Evolutionary conservation across 2,888 invertebrate species (phyloP).

Genomic region (Gymnocheta viridis): DNA sequence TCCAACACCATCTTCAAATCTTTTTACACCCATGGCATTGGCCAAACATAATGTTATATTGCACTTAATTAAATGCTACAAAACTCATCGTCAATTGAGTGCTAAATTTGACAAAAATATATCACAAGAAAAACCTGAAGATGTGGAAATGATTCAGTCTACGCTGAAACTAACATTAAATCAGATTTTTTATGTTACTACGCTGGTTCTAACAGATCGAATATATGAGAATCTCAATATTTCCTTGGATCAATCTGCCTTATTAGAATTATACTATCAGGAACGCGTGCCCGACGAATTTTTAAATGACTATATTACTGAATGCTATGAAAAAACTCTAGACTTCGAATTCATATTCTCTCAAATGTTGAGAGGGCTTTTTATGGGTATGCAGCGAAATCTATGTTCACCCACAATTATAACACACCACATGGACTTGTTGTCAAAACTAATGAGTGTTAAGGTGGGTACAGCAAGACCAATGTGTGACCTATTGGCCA

Average conservation of each 20-base stretch:
- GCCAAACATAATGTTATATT: constrained; percentile 78
- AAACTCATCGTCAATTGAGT: constrained; percentile 73
- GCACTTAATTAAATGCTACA: constrained; percentile 79
- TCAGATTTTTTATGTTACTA: constrained; percentile 75
- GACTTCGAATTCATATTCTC: constrained; percentile 79
- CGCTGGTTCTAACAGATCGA: constrained; percentile 77
- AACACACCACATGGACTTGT: constrained; percentile 87
- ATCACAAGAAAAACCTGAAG: constrained; percentile 52
- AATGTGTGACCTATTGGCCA: constrained; percentile 86
- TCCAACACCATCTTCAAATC: constrained; percentile 71
- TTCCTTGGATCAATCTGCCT: constrained; percentile 82
- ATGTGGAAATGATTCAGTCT: constrained; percentile 59
- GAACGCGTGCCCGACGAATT: constrained; percentile 86
- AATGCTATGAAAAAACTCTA: constrained; percentile 82
- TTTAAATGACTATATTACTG: constrained; percentile 84
- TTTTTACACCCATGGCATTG: constrained; percentile 70
- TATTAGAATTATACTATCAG: constrained; percentile 85
- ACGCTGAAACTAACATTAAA: constrained; percentile 70
- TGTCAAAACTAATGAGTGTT: constrained; percentile 91
- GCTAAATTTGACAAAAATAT: constrained; percentile 57
- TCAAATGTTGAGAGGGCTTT: constrained; percentile 79
- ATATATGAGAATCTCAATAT: constrained; percentile 77
- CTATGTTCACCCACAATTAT: constrained; percentile 79
- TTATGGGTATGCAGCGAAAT: constrained; percentile 81
- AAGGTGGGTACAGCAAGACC: constrained; percentile 89